These are phyloP conservation scores for Scaptomyza tumidula DNA, from an alignment of 2,888 invertebrate species.

Conservation along the genomic window DNA sequence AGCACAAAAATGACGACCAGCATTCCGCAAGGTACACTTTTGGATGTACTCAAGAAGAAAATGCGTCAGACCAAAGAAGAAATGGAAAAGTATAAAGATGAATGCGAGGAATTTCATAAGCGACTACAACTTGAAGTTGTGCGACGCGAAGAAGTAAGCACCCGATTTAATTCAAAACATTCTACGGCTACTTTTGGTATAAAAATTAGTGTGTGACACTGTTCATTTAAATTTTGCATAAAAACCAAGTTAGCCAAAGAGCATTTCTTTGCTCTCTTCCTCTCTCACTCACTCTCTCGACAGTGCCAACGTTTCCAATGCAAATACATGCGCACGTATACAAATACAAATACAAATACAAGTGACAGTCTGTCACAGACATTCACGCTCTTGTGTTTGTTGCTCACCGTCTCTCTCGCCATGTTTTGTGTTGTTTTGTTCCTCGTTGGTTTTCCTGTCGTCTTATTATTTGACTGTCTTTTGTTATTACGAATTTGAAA, in stretches of 20 bases:
- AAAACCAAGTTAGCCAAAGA: conserved; percentile 41
- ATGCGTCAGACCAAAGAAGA: conserved; percentile 99
- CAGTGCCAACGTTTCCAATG: conserved; percentile 61
- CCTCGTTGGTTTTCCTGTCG: conserved; percentile 56
- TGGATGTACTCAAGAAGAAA: conserved; percentile 99
- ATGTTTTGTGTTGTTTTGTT: conserved; percentile 58
- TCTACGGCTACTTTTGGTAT: conserved; percentile 65
- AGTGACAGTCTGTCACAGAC: conserved; percentile 49
- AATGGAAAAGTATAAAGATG: conserved; percentile 99
- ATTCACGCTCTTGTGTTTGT: conserved; percentile 46
- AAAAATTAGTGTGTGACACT: conserved; percentile 38
- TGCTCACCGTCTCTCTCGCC: conserved; percentile 11
- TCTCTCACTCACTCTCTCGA: conserved; percentile 16
- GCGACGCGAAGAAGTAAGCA: conserved; percentile 98
- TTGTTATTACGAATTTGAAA: conserved; percentile 60
- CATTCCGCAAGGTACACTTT: conserved; percentile 95
- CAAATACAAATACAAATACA: conserved; percentile 32
- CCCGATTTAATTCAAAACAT: conserved; percentile 26
- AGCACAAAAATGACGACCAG: conserved; percentile 90
- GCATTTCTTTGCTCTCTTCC: conserved; percentile 58
- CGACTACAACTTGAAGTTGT: conserved; percentile 97
- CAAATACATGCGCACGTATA: conserved; percentile 46
- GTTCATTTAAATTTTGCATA: conserved; percentile 51
- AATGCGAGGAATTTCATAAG: conserved; percentile 97
- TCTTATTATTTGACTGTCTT: conserved; percentile 42